Evolutionary conservation across 2,888 invertebrate genomes (phyloP).

Genomic region (Nephrotoma flavescens): DNA sequence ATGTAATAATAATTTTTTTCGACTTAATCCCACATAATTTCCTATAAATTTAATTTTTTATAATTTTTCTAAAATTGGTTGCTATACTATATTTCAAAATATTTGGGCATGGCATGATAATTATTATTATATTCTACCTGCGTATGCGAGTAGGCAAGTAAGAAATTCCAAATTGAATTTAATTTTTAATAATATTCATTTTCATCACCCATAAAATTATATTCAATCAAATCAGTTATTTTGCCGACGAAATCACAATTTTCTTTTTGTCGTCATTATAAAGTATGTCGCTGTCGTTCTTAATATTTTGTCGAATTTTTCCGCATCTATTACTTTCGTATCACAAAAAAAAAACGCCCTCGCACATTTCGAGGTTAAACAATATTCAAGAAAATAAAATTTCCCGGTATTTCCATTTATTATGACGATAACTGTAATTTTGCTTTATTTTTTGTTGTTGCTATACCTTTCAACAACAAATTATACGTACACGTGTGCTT

Average conservation of each 20-base stretch:
- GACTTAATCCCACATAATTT: too few relatives aligned
- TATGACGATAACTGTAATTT: background rate
- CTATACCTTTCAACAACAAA: background rate
- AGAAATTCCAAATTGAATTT: too few relatives aligned
- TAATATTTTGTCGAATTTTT: too few relatives aligned
- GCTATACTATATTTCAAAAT: too few relatives aligned
- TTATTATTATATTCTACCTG: too few relatives aligned
- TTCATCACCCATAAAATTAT: background rate
- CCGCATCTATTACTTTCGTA: background rate
- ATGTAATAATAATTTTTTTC: too few relatives aligned
- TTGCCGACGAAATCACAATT: background rate
- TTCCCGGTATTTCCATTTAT: background rate
- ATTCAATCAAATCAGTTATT: background rate
- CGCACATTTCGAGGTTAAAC: background rate
- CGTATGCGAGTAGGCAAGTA: too few relatives aligned
- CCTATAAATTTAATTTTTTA: too few relatives aligned
- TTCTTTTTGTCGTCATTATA: background rate
- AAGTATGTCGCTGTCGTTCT: background rate
- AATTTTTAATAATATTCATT: background rate
- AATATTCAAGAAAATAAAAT: background rate
- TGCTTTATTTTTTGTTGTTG: background rate
- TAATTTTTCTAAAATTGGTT: too few relatives aligned
- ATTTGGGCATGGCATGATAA: too few relatives aligned
- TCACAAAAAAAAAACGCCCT: background rate
- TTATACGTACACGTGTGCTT: background rate